phyloP scores from a whole-genome alignment of 2,888 invertebrate species.

The Athalia cordata region DNA sequence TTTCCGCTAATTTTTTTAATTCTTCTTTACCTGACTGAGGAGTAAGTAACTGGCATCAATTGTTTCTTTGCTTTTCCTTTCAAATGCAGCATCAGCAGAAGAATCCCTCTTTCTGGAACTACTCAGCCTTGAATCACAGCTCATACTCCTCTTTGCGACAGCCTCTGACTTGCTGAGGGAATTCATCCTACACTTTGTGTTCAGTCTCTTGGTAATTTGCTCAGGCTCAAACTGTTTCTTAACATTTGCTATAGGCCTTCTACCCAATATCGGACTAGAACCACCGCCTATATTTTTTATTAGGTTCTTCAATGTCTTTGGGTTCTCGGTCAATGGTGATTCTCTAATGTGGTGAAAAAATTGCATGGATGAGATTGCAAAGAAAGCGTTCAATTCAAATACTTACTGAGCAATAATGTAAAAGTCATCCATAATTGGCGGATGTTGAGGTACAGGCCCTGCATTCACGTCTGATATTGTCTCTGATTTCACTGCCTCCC shows the following conservation, averaged over 20 bases:
- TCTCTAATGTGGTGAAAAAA: conserved; percentile 67
- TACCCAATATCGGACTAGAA: conserved; percentile 87
- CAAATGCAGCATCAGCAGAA: conserved; percentile 68
- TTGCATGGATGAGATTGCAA: not conserved
- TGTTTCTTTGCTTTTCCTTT: conserved; percentile 69
- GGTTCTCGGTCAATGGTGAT: conserved; percentile 74
- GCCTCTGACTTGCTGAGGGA: conserved; percentile 69
- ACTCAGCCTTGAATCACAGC: conserved; percentile 70
- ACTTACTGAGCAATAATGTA: conserved; percentile 89
- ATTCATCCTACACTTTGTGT: conserved; percentile 67
- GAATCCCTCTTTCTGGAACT: conserved; percentile 70
- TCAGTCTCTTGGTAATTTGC: conserved; percentile 65
- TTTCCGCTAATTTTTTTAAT: not conserved
- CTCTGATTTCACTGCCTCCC: conserved; percentile 75
- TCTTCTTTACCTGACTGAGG: conserved; percentile 66
- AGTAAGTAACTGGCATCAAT: conserved; percentile 70
- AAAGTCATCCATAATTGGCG: conserved; percentile 93
- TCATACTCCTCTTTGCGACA: conserved; percentile 69
- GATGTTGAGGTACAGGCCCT: conserved; percentile 81
- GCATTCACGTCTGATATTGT: conserved; percentile 79
- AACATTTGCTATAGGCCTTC: conserved; percentile 74
- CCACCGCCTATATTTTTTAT: conserved; percentile 87
- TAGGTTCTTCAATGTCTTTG: conserved; percentile 85
- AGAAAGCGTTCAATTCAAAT: conserved; percentile 1
- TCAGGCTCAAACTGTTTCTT: conserved; percentile 65